A percentile compares a stretch with the other conserved stretches of the same genome.
Conservation (phyloP, 2,888 invertebrate genomes). For the Oeneis ivallda region DNA sequence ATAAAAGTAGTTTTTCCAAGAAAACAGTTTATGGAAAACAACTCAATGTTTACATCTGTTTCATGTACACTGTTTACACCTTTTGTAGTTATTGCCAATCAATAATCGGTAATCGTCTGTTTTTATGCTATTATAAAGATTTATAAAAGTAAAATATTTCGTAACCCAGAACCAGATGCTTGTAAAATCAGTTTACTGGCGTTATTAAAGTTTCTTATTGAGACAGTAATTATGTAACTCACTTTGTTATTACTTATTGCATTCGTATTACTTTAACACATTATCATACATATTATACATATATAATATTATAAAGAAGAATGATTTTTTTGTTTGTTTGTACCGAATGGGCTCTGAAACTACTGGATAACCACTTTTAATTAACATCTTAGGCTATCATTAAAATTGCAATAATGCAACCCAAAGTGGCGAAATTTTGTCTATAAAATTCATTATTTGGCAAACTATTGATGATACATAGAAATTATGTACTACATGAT, state of each 20-base stretch:
- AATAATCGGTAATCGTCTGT: not conserved
- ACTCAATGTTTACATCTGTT: conserved; percentile 26
- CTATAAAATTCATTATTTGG: too few species aligned
- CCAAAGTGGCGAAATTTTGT: too few species aligned
- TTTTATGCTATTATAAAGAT: conserved; percentile 3
- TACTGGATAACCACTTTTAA: too few species aligned
- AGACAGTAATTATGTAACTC: not conserved
- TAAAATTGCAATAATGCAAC: too few species aligned
- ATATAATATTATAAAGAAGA: too few species aligned
- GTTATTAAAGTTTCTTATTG: not conserved
- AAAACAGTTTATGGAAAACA: conserved; percentile 40
- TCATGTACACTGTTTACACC: conserved; percentile 12
- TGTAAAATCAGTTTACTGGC: not conserved
- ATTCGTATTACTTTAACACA: not conserved
- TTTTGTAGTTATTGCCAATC: conserved; percentile 13
- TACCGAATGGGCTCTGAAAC: too few species aligned
- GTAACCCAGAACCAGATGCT: not conserved
- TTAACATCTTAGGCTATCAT: too few species aligned
- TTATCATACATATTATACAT: too few species aligned
- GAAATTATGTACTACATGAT: too few species aligned
- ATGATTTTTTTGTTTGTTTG: too few species aligned
- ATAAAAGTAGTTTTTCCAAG: conserved; percentile 27
- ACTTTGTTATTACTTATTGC: not conserved
- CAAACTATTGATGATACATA: too few species aligned
- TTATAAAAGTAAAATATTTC: not conserved